These are phyloP conservation scores for Nephotettix cincticeps DNA, from an alignment of 1,140 invertebrate species.

Conservation along the genomic window DNA sequence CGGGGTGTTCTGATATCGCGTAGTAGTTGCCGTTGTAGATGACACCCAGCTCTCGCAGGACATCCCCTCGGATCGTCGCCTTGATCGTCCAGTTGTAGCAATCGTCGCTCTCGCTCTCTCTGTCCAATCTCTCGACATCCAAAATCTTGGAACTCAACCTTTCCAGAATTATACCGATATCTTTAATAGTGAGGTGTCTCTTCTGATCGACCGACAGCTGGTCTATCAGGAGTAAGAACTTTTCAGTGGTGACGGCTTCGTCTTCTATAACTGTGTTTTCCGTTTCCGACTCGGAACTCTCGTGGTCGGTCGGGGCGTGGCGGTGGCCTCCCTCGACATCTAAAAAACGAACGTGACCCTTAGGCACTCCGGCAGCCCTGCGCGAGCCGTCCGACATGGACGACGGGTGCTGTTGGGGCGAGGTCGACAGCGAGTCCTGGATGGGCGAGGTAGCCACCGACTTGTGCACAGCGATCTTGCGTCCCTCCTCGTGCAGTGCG, in stretches of 20 bases:
- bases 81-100: constrained; percentile 94
- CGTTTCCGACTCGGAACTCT: constrained; percentile 88
- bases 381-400: constrained; percentile 51
- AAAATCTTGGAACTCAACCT: constrained; percentile 88
- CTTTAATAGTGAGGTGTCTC: constrained; percentile 87
- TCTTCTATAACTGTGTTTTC: constrained; percentile 91
- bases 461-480: constrained; percentile 86
- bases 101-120: constrained; percentile 87
- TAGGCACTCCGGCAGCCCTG: constrained; percentile 37
- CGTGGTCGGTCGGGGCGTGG: constrained; percentile 57
- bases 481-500: constrained; percentile 87
- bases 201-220: constrained; percentile 89
- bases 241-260: constrained; percentile 82
- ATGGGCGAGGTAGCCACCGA: constrained; percentile 89
- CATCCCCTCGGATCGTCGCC: constrained; percentile 87
- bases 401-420: constrained; percentile 56
- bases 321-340: constrained; percentile 59
- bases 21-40: constrained; percentile 96
- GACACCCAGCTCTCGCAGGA: constrained; percentile 84
- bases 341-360: constrained; percentile 70
- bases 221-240: constrained; percentile 89
- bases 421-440: constrained; percentile 73
- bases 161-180: constrained; percentile 92
- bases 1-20: constrained; percentile 90
- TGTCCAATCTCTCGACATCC: constrained; percentile 86